Evolutionary conservation across 1,140 invertebrate genomes (phyloP).

Genomic region (Dendrolimus punctatus): DNA sequence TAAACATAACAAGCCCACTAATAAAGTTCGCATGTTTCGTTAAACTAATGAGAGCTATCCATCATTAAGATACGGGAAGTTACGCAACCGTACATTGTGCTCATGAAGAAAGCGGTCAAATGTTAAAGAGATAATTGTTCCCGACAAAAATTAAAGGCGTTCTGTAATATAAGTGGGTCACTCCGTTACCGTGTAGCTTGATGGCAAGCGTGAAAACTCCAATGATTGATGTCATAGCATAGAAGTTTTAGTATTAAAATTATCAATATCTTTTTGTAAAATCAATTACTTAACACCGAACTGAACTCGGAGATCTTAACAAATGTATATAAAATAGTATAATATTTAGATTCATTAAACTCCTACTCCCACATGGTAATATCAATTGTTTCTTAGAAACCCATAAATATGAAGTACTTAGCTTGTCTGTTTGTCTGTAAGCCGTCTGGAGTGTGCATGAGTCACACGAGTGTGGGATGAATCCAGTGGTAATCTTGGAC

Average conservation of each 20-base stretch:
- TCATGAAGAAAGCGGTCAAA: conserved; percentile 66
- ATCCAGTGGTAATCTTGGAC: conserved; percentile 6
- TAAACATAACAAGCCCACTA: no score
- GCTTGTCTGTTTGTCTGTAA: conserved; percentile 39
- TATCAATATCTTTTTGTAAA: no score
- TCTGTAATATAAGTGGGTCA: conserved; percentile 61
- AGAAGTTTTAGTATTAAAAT: no score
- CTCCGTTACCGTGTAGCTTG: conserved; percentile 27
- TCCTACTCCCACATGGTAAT: conserved; percentile 8
- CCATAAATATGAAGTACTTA: conserved; percentile 14
- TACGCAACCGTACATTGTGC: conserved; percentile 35
- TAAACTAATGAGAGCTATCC: background rate
- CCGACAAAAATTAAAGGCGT: conserved; percentile 66
- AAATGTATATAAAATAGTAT: no score
- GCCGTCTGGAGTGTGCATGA: conserved; percentile 37
- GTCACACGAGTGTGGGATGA: conserved; percentile 41
- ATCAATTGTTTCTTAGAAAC: conserved; percentile 6
- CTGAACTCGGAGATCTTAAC: no score
- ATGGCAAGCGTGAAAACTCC: conserved; percentile 17
- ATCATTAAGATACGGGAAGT: conserved; percentile 23
- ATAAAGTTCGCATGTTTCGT: background rate
- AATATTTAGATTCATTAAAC: no score
- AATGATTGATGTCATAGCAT: conserved; percentile 7
- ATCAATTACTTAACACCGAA: no score
- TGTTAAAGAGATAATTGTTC: conserved; percentile 69